Percentiles rank a stretch among this genome's conserved stretches.
Evolutionary conservation across 64 coral and sea anemone species (phyloP).

Genomic region (Porites australiensis): DNA sequence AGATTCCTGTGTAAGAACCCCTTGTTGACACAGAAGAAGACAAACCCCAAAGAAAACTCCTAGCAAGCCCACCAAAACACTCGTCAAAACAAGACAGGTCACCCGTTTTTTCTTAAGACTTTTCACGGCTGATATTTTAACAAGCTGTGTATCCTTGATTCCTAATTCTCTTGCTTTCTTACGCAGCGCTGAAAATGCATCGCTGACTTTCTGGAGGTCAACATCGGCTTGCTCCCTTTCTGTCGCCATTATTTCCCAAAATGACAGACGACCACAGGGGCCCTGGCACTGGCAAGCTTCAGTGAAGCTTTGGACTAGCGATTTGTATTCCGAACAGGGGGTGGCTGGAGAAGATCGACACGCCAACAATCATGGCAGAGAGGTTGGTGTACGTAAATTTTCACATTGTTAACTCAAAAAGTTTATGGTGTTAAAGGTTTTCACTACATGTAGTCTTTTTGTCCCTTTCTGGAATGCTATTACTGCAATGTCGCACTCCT

Average conservation of each 20-base stretch:
- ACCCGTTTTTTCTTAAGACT: slow-evolving; percentile 41
- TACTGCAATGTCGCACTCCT: no score
- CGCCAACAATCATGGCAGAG: no score
- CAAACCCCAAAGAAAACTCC: slow-evolving; percentile 66
- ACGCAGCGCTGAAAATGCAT: slow-evolving; percentile 61
- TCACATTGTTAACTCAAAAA: no score
- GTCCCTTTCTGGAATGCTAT: no score
- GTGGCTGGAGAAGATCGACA: no score
- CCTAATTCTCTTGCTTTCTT: slow-evolving; percentile 71
- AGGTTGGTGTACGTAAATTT: no score
- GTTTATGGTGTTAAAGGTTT: no score
- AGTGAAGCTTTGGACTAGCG: no score
- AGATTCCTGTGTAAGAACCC: slow-evolving; percentile 25
- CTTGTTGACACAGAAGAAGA: slow-evolving; percentile 55
- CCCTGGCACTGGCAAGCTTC: no score
- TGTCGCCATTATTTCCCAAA: neutral
- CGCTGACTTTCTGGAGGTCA: slow-evolving; percentile 32
- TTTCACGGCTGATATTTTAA: slow-evolving; percentile 75
- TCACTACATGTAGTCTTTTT: no score
- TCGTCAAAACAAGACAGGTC: slow-evolving; percentile 20
- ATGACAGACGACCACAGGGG: neutral
- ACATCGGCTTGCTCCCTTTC: neutral
- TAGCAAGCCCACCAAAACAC: slow-evolving; percentile 49
- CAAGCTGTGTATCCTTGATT: slow-evolving; percentile 72
- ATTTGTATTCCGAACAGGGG: no score